Base-by-base conservation (phyloP, 1,140 invertebrate genomes). In the Mactra quadrangularis region DNA sequence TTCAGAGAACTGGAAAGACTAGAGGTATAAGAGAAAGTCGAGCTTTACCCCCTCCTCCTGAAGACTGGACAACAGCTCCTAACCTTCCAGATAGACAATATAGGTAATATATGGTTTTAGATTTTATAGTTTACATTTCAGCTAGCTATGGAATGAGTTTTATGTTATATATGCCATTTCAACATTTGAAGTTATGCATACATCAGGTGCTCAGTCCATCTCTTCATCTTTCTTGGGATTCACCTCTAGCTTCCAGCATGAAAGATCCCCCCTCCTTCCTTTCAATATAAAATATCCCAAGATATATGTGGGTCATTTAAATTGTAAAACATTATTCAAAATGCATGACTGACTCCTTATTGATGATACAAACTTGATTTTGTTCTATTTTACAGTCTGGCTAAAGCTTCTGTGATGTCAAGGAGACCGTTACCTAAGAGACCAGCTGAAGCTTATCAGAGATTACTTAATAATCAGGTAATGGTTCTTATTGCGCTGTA, bases 381-480 rank as follows among this genome's bases (percentile, higher is more conserved):
- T n/a, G n/a, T n/a, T n/a, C n/a, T 50, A 22, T 33, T 25, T 57
- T 72, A 72, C 50, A 72, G 70, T 57, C 2, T 75, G 19, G 72
- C 72, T 0, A 59, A 45, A 31, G 9, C 64, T n/a, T 62, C 59
- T 50, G 41, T 64, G 25, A 75, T 52, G 60, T 74, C 71, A 6
- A 74, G 57, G 3, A 29, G 84, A 60, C 86, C 84, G 0, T 59
- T 86, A 29, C 86, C 86, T n/a, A 77, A 77, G 41, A 41, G 83
- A 45, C 84, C 86, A n/a, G 86, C 83, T 19, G 84, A 87, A 33
- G 77, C 82, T 17, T 87, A 87, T 60, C 55, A 79, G 15, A 66
- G 83, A 41, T 55, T 87, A 13, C 70, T 86, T 6, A 27, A 75
- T 29, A 75, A 84, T 31, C 60, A 86, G 79, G 84, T 59, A 41